Conservation (phyloP, 1,140 invertebrate genomes). For the Lamellibrachia luymesi region DNA sequence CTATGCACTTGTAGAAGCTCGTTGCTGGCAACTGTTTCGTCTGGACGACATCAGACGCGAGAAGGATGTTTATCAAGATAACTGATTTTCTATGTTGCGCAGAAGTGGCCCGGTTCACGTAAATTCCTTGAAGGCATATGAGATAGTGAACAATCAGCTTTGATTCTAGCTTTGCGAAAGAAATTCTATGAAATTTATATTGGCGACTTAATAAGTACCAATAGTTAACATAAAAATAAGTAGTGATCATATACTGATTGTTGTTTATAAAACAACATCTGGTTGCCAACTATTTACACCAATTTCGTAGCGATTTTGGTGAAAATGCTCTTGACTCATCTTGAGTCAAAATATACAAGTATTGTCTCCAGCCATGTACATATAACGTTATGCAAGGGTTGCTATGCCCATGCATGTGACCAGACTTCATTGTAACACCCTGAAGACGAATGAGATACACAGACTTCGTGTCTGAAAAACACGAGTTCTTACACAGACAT, state of each 20-base stretch:
- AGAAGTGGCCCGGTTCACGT: not conserved
- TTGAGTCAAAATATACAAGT: not conserved
- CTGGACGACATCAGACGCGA: not conserved
- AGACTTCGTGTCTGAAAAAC: not conserved
- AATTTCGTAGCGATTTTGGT: not conserved
- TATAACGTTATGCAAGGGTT: not conserved
- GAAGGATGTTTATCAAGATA: not conserved
- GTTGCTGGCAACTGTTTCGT: not conserved
- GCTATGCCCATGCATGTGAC: not conserved
- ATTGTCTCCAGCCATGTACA: not conserved
- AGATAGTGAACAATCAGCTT: not conserved
- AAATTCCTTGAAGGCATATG: not conserved
- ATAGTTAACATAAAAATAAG: not conserved
- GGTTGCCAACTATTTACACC: not conserved
- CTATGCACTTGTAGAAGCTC: not conserved
- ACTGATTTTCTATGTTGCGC: not conserved
- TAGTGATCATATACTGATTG: not conserved
- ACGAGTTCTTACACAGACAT: not conserved
- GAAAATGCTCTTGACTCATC: too few species aligned
- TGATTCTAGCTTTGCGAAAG: not conserved
- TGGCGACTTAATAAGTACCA: not conserved
- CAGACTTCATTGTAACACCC: not conserved
- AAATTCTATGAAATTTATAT: not conserved
- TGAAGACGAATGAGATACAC: not conserved
- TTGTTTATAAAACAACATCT: not conserved